These are phyloP conservation scores for Paramisgurnus dabryanus DNA, from an alignment of 2,113 vertebrate species.

Conservation along the genomic window DNA sequence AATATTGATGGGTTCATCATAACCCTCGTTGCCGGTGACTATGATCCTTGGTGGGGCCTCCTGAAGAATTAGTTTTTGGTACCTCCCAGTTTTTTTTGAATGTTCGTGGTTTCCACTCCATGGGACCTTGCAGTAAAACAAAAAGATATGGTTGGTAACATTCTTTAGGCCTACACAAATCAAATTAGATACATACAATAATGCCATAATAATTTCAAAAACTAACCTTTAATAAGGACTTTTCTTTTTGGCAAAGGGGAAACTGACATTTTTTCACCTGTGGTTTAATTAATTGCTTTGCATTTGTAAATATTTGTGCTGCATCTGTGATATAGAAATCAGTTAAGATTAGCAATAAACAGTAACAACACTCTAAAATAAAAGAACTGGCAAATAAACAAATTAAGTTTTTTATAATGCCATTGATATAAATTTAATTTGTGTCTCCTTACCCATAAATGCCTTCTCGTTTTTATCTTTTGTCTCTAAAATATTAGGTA, in stretches of 20 bases:
- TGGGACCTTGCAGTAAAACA: constrained; percentile 20
- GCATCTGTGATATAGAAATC: background rate
- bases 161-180: background rate
- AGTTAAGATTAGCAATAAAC: background rate
- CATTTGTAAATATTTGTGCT: background rate
- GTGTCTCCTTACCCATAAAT: background rate
- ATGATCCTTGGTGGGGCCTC: background rate
- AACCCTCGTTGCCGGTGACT: background rate
- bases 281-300: background rate
- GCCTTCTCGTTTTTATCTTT: background rate
- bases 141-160: background rate
- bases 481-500: background rate
- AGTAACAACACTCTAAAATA: background rate
- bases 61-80: constrained; percentile 14
- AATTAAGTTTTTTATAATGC: background rate
- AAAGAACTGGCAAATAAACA: background rate
- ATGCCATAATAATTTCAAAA: background rate
- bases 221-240: background rate
- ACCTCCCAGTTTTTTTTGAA: background rate
- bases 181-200: background rate
- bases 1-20: background rate
- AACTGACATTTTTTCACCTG: constrained; percentile 2
- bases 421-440: background rate
- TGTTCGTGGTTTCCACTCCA: constrained; percentile 19
- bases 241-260: background rate